phyloP scores from a whole-genome alignment of 2,797 vertebrate species.

The Acrocephalus scirpaceus region DNA sequence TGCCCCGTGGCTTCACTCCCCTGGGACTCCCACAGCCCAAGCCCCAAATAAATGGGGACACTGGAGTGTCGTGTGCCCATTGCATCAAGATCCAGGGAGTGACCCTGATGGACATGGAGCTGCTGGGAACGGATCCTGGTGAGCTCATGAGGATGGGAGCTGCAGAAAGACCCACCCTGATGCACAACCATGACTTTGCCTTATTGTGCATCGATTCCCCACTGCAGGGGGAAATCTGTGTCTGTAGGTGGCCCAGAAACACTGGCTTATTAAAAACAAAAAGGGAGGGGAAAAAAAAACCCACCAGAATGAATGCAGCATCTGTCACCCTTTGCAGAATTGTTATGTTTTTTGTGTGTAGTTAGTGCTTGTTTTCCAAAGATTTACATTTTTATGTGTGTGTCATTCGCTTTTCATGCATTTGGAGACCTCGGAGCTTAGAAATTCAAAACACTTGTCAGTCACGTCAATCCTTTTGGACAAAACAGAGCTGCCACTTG shows the following conservation, averaged over 20 bases:
- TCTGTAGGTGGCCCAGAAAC: conserved; percentile 59
- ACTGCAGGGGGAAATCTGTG: background rate
- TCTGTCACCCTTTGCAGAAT: conserved; percentile 29
- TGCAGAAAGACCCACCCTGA: background rate
- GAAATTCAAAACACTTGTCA: conserved; percentile 63
- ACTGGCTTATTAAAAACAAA: conserved; percentile 2
- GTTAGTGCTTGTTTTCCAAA: conserved; percentile 33
- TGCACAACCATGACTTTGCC: background rate
- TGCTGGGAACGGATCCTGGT: background rate
- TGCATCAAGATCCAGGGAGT: fast-evolving
- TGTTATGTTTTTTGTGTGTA: background rate
- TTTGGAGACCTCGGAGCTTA: conserved; percentile 15
- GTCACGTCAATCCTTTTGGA: conserved; percentile 15
- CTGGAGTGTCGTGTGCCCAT: fast-evolving
- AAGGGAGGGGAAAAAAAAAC: background rate
- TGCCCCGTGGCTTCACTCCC: fast-evolving
- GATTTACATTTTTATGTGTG: conserved; percentile 60
- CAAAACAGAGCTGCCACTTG: conserved; percentile 31
- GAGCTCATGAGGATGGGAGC: background rate
- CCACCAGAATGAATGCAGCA: background rate
- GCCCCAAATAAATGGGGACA: background rate
- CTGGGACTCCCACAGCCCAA: background rate
- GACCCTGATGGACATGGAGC: fast-evolving
- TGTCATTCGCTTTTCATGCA: conserved; percentile 43
- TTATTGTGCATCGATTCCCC: background rate